These are phyloP conservation scores for Hozukius guyotensis DNA, from an alignment of 2,797 vertebrate genomes.

Conservation along the genomic window DNA sequence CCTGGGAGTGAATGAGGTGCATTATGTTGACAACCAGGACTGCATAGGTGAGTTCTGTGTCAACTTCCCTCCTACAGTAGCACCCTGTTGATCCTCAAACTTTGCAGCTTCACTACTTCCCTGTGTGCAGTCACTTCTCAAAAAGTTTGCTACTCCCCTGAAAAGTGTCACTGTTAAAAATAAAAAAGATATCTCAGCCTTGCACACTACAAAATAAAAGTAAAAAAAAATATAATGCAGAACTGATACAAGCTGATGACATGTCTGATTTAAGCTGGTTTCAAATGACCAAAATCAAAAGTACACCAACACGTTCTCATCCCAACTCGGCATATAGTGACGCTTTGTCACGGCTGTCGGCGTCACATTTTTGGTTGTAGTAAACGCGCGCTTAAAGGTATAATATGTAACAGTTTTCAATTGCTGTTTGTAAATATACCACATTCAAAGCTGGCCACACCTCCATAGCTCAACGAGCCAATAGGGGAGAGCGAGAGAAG, in stretches of 20 bases:
- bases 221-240: neutral
- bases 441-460: too few species aligned
- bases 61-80: neutral
- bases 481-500: too few species aligned
- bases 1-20: constrained; percentile 96
- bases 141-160: neutral
- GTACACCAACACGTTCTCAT: neutral
- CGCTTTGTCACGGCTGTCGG: too few species aligned
- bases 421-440: too few species aligned
- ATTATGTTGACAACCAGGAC: constrained; percentile 98
- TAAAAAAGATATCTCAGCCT: neutral
- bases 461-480: too few species aligned
- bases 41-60: constrained; percentile 89
- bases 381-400: too few species aligned
- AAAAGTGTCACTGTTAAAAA: neutral
- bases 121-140: neutral
- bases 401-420: too few species aligned
- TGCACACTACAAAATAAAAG: neutral
- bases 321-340: too few species aligned
- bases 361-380: too few species aligned
- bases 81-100: neutral
- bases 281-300: constrained; percentile 2
- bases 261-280: neutral
- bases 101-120: neutral
- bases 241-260: neutral